Conservation (phyloP, 2,113 vertebrate genomes). For the Chamaea fasciata region DNA sequence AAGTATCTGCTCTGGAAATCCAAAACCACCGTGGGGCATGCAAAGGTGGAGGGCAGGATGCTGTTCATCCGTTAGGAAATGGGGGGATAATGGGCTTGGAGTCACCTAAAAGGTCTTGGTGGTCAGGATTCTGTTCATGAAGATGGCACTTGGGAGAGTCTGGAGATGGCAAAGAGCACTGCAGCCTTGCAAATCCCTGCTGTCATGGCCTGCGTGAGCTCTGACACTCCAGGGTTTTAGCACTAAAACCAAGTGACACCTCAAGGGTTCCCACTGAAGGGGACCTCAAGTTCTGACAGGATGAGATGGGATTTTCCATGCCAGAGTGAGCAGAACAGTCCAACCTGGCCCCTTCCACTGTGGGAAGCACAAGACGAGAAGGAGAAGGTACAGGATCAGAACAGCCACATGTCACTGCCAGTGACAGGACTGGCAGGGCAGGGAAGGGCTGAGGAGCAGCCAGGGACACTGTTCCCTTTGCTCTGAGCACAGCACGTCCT, state of each 20-base stretch:
- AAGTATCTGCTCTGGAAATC: neutral
- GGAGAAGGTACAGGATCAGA: conserved; percentile 59
- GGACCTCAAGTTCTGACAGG: conserved; percentile 40
- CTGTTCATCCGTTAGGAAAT: conserved; percentile 21
- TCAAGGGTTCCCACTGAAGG: conserved; percentile 54
- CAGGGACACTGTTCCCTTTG: neutral
- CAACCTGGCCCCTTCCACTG: conserved; percentile 73
- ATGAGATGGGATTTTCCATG: conserved; percentile 55
- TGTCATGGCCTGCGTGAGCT: neutral
- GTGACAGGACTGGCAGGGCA: neutral
- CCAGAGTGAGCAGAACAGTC: conserved; percentile 65
- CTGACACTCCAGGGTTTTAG: neutral
- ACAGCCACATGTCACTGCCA: conserved; percentile 3
- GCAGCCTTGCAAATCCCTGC: neutral
- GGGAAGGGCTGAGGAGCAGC: neutral
- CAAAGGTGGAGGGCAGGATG: conserved; percentile 25
- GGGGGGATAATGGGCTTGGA: neutral
- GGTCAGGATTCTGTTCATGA: neutral
- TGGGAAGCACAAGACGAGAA: conserved; percentile 67
- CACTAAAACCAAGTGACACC: conserved; percentile 32
- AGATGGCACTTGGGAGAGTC: neutral
- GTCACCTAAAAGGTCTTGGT: neutral
- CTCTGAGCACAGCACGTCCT: neutral
- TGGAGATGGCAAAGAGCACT: neutral
- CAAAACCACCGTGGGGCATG: conserved; percentile 13